phyloP scores from a whole-genome alignment of 2,888 invertebrate genomes.

The Meghimatium bilineatum region DNA sequence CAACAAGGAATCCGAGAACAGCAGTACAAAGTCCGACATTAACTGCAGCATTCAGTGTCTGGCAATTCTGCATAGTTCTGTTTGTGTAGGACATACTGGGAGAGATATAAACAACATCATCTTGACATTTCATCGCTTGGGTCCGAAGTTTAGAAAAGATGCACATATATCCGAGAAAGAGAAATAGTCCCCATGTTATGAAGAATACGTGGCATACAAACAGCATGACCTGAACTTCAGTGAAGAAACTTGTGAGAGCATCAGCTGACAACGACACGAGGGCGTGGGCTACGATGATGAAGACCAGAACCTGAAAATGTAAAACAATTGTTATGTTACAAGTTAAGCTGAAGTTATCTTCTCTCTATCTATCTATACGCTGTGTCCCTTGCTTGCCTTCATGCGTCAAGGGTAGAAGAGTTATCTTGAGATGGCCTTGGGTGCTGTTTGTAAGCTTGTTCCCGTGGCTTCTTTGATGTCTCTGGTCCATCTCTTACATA shows the following conservation, averaged over 20 bases:
- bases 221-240: constrained; percentile 65
- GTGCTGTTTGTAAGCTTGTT: too few relatives aligned
- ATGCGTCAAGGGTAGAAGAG: too few relatives aligned
- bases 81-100: background rate
- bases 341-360: too few relatives aligned
- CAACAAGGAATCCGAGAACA: constrained; percentile 88
- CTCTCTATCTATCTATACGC: too few relatives aligned
- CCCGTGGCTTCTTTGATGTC: too few relatives aligned
- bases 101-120: constrained; percentile 57
- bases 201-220: constrained; percentile 86
- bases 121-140: constrained; percentile 72
- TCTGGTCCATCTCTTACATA: too few relatives aligned
- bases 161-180: constrained; percentile 88
- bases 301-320: constrained; percentile 81
- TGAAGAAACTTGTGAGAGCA: constrained; percentile 79
- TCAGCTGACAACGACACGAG: constrained; percentile 89
- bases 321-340: background rate
- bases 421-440: too few relatives aligned
- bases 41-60: constrained; percentile 87
- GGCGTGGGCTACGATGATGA: constrained; percentile 88
- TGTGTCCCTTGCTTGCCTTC: too few relatives aligned
- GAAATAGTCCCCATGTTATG: constrained; percentile 88
- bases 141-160: constrained; percentile 71
- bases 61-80: constrained; percentile 28
- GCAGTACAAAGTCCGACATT: constrained; percentile 93